These are phyloP conservation scores for Bothrops jararaca DNA, from an alignment of 2,113 vertebrate genomes.

Conservation along the genomic window DNA sequence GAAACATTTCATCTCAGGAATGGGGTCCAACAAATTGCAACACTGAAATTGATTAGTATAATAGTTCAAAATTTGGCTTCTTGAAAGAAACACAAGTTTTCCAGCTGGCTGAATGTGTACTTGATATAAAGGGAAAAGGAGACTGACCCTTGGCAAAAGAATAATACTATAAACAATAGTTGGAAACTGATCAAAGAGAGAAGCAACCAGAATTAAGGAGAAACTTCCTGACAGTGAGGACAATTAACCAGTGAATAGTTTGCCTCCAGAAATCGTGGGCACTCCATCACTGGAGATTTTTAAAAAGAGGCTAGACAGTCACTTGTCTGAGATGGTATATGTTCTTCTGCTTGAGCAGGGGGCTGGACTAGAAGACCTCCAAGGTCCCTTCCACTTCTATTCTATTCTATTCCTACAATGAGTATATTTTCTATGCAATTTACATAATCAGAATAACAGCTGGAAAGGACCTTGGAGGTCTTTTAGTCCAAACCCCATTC, in stretches of 20 bases:
- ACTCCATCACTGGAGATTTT: too few relatives aligned
- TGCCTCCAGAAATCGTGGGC: too few relatives aligned
- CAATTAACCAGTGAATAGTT: too few relatives aligned
- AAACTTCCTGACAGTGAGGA: too few relatives aligned
- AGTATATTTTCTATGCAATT: background rate
- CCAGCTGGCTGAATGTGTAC: background rate
- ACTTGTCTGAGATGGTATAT: too few relatives aligned
- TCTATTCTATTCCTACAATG: background rate
- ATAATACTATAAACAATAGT: background rate
- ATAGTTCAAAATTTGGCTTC: background rate
- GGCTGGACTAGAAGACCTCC: too few relatives aligned
- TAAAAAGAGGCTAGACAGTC: too few relatives aligned
- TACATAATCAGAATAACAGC: background rate
- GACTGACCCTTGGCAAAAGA: background rate
- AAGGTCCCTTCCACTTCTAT: too few relatives aligned
- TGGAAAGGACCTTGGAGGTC: background rate
- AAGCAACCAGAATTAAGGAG: too few relatives aligned
- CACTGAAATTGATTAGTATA: slow-evolving; percentile 23
- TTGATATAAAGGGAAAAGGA: slow-evolving; percentile 15
- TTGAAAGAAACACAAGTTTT: slow-evolving; percentile 3
- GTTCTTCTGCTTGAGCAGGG: too few relatives aligned
- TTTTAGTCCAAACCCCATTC: background rate
- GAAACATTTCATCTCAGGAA: background rate
- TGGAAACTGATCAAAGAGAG: too few relatives aligned
- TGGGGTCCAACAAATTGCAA: slow-evolving; percentile 15